Conservation (phyloP, 2,888 invertebrate species). For the Cremastinae sp. region DNA sequence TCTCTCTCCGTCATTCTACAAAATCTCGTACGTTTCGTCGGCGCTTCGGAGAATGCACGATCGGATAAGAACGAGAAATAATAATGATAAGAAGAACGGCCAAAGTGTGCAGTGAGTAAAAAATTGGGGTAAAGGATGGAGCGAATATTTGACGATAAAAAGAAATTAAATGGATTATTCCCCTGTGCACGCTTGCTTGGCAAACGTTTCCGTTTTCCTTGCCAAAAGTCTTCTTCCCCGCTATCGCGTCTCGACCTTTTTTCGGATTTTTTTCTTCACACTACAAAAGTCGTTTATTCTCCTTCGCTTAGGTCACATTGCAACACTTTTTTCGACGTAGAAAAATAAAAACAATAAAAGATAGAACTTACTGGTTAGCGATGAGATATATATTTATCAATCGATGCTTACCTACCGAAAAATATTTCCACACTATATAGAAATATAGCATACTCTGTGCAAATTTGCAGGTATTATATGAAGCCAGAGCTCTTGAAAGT, state of each 20-base stretch:
- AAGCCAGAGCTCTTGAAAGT: constrained; percentile 52
- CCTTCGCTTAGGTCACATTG: too few relatives aligned
- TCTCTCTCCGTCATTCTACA: background rate
- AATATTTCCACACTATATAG: too few relatives aligned
- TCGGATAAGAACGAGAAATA: constrained; percentile 17
- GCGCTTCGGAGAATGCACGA: constrained; percentile 35
- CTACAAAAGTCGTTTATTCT: background rate
- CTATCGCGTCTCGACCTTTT: background rate
- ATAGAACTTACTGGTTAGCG: too few relatives aligned
- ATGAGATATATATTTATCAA: too few relatives aligned
- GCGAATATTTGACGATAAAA: constrained; percentile 40
- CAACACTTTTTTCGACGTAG: too few relatives aligned
- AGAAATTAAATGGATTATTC: constrained; percentile 57
- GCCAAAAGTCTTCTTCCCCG: constrained; percentile 32
- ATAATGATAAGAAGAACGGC: constrained; percentile 48
- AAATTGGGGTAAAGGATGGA: background rate
- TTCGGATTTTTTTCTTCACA: constrained; percentile 12
- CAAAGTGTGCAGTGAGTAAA: background rate
- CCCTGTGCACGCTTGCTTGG: constrained; percentile 26
- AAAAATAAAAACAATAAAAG: too few relatives aligned
- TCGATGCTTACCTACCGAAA: too few relatives aligned
- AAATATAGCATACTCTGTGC: too few relatives aligned
- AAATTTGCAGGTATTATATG: background rate
- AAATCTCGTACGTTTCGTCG: constrained; percentile 44
- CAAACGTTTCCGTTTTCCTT: constrained; percentile 20